A percentile compares a stretch with the other conserved stretches of the same genome.
phyloP scores from a whole-genome alignment of 2,797 vertebrate species.

The Coregonus suidteri region DNA sequence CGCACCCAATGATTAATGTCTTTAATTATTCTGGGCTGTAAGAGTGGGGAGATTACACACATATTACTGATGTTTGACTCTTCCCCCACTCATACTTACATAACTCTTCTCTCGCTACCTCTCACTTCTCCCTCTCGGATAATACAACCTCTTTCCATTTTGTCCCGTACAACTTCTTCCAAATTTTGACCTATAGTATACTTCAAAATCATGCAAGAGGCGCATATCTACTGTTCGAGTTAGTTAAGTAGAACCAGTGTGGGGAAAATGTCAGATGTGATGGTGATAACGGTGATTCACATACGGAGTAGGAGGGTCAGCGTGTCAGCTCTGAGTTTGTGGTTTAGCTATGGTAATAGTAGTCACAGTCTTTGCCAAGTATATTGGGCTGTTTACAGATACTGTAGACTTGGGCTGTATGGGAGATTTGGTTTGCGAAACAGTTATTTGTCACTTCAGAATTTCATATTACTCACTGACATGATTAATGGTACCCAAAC shows the following conservation, averaged over 20 bases:
- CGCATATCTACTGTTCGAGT: background rate
- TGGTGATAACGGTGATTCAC: background rate
- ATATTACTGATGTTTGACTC: conserved; percentile 3
- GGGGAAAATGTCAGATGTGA: background rate
- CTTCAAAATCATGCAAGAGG: background rate
- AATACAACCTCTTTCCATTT: background rate
- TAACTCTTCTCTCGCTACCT: background rate
- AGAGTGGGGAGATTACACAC: conserved; percentile 13
- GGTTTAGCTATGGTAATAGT: background rate
- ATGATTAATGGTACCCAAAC: conserved; percentile 14
- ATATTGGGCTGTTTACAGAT: background rate
- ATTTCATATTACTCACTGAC: conserved; percentile 8
- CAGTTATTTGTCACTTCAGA: background rate
- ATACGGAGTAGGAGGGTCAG: background rate
- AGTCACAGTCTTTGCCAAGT: background rate
- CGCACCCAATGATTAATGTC: conserved; percentile 34
- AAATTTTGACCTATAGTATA: too few species aligned
- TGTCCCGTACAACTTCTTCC: too few species aligned
- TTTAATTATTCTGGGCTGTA: conserved; percentile 32
- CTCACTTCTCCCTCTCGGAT: background rate
- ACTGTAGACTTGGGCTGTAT: background rate
- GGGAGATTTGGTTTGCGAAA: conserved; percentile 1
- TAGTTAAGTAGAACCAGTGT: background rate
- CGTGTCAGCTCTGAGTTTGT: background rate
- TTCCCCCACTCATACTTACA: background rate